These are phyloP conservation scores for Epizoanthus rinbou DNA, from an alignment of 92 coral and sea anemone genomes.

Conservation along the genomic window DNA sequence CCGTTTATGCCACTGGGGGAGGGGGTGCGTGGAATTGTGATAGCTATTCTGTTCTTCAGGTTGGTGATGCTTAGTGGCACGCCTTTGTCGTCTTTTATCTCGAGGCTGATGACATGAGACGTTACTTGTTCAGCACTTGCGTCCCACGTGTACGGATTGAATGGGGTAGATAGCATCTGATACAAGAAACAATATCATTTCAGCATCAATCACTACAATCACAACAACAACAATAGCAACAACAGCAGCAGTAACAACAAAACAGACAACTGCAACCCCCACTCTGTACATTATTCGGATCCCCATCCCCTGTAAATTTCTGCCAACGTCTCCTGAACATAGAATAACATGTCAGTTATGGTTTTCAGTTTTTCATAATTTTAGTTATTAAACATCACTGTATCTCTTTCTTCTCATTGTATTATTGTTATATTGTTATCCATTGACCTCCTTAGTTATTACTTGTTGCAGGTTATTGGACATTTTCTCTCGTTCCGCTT, in stretches of 20 bases:
- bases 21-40: slow-evolving; percentile 41
- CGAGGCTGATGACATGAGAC: slow-evolving; percentile 58
- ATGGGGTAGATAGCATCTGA: slow-evolving; percentile 56
- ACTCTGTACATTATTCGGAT: too few species aligned
- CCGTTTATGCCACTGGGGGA: neutral
- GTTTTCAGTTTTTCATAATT: too few species aligned
- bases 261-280: too few species aligned
- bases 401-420: too few species aligned
- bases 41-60: slow-evolving; percentile 50
- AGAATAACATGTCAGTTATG: too few species aligned
- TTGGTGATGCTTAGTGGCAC: slow-evolving; percentile 42
- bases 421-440: too few species aligned
- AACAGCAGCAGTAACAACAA: neutral
- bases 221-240: neutral
- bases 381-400: too few species aligned
- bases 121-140: slow-evolving; percentile 38
- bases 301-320: too few species aligned
- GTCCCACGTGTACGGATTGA: slow-evolving; percentile 74
- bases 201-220: neutral
- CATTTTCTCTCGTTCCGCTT: neutral
- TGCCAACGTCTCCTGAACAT: too few species aligned
- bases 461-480: too few species aligned
- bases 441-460: too few species aligned
- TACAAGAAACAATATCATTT: neutral
- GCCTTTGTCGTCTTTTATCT: slow-evolving; percentile 47